Conservation (phyloP, 2,888 invertebrate genomes). For the Xestia c-nigrum region DNA sequence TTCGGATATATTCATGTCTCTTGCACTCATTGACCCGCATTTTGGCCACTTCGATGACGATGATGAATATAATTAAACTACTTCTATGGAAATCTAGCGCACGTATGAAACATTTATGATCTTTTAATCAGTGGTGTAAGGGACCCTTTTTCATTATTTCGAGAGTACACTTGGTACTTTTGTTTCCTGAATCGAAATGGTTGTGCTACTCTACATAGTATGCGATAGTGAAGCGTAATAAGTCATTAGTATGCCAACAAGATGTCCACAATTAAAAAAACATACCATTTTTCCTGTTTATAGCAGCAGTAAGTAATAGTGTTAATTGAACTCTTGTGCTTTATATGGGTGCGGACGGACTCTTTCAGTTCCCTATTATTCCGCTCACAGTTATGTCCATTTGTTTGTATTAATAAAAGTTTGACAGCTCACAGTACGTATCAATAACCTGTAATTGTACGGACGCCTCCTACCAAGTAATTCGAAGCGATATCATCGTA, state of each 20-base stretch:
- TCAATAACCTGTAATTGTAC: constrained; percentile 8
- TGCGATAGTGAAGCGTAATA: constrained; percentile 7
- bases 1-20: not conserved
- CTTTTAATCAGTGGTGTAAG: not conserved
- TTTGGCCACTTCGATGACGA: not conserved
- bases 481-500: constrained; percentile 4
- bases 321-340: constrained; percentile 43
- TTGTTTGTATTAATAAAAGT: constrained; percentile 21
- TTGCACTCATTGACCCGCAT: not conserved
- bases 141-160: not conserved
- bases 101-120: not conserved
- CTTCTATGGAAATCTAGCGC: not conserved
- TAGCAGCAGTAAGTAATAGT: constrained; percentile 28
- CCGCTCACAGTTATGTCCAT: constrained; percentile 9
- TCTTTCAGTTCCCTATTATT: constrained; percentile 34
- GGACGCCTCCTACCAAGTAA: not conserved
- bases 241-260: constrained; percentile 22
- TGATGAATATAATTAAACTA: not conserved
- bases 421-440: constrained; percentile 4
- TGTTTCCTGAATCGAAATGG: constrained; percentile 1
- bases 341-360: constrained; percentile 16
- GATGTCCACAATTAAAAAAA: constrained; percentile 30
- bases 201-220: not conserved
- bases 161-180: not conserved
- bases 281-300: constrained; percentile 50